Evolutionary conservation across 2,113 vertebrate genomes (phyloP).

Genomic region (Chiloscyllium plagiosum): DNA sequence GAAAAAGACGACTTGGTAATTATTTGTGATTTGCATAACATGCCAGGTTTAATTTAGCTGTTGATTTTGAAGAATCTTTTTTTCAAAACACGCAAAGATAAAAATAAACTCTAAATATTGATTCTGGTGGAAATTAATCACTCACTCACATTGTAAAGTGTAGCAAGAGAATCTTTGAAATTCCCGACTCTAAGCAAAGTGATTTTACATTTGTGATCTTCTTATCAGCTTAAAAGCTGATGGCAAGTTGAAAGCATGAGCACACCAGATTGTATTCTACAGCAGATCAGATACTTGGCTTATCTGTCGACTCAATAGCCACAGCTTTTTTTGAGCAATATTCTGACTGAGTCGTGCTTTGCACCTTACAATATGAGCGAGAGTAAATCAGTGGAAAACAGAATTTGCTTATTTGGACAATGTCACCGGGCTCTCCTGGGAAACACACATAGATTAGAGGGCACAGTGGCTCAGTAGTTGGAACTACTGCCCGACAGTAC

Average conservation of each 20-base stretch:
- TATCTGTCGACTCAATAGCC: neutral
- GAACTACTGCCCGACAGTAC: no score
- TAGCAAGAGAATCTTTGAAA: constrained; percentile 34
- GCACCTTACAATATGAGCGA: neutral
- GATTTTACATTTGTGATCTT: constrained; percentile 46
- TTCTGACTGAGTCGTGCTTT: neutral
- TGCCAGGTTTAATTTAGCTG: neutral
- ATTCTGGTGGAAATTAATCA: neutral
- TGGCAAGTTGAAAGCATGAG: constrained; percentile 41
- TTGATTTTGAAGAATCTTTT: neutral
- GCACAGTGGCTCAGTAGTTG: no score
- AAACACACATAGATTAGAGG: neutral
- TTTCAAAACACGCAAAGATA: neutral
- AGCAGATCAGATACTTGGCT: constrained; percentile 30
- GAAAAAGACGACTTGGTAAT: neutral
- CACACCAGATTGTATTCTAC: constrained; percentile 39
- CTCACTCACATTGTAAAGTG: neutral
- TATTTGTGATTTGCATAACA: neutral
- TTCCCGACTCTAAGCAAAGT: constrained; percentile 40
- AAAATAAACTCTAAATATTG: neutral
- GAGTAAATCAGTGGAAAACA: neutral
- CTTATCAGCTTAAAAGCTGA: constrained; percentile 43
- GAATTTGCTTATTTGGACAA: neutral
- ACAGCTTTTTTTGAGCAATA: neutral
- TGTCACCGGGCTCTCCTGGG: neutral